Evolutionary conservation across 1,140 invertebrate genomes (phyloP), one percentile per base, ranked within the genome.

Genomic region (Ditylenchus dipsaci): DNA sequence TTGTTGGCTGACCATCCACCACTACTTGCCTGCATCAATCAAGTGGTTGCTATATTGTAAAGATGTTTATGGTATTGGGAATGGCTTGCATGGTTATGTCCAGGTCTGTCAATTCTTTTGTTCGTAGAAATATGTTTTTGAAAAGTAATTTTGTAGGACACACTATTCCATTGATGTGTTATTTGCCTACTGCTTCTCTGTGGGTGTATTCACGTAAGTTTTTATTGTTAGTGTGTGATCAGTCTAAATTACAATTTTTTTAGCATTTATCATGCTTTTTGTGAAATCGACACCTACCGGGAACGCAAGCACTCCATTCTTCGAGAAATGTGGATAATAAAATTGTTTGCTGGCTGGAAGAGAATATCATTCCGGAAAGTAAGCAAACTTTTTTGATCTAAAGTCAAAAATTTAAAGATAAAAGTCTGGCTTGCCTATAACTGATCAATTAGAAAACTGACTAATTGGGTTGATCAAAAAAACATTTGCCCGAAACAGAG

Each of bases 191-290:
- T 76, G 70, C 57, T 58, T 78, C 21, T 68, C 81, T 23, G 69
- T 59, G 53, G 67, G 74, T 29, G 70, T 81, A 1, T 81, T 80
- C 61, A 68, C 68, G 78, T 80, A 61, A 62, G 77, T 75, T 60
- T 67, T 21, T 49, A 29, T 60, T 64, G 23, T 15, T 53, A 53
- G 33, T 38, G 33, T 38, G 3, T 38, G 33, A 3, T 38, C 3
- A 5, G 3, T 38, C 49, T 53, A 53, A 3, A 53, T 15, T 17
- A 1, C n/a, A 17, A 17, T 30, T 49, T 43, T 72, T 78, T 42
- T 66, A 82, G 79, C 29, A 47, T 76, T 17, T 81, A 81, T 47
- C 79, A 81, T 42, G 72, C 80, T 13, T 81, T 75, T 60, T 80
- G 74, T 61, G 79, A 81, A 67, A 65, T 82, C 33, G 79, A 81